Base-by-base conservation (phyloP, 2,797 vertebrate species). In the Coluber constrictor region DNA sequence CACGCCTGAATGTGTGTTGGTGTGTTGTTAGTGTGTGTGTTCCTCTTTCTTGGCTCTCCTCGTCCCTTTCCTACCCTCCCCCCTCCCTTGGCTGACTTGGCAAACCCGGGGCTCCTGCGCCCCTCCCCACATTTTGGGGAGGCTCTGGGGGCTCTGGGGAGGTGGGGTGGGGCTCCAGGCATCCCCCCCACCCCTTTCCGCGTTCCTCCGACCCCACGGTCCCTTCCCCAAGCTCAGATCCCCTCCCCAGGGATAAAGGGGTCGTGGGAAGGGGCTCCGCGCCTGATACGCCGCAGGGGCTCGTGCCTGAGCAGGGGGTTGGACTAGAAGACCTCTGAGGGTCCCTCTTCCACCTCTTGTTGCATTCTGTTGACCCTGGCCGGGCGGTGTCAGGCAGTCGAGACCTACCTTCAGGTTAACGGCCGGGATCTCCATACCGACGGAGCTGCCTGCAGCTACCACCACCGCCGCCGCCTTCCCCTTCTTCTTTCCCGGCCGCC, bases 331-430 rank as follows among this genome's bases (percentile, higher is more conserved):
- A 63, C 61, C 61, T 63, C 27, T 0, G 12, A 29, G 27, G 61
- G 11, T 4, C 61, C 61, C 61, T 29, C 61, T 29, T 12, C 61
- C 61, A 0, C 1, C 10, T 63, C 61, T 29, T 4, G 3, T 4
- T 63, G 10, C 0, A 1, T 4, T 11, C 61, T 0, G 9, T 63
- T 11, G 11, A 3, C 61, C 61, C 5, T n/a, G 32, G 32, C 70
- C 70, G 11, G 18, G 8, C 51, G 51, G 32, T 9, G 5, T 20
- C 8, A 0, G 32, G 47, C 47, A 5, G 47, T 54, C 4, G n/a
- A 16, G 56, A 15, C 37, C 2, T 97, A 99, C 99, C 99, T 99
- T 99, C n/a, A 99, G 97, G 93, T 98, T 99, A 90, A 99, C 98
- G 0, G 98, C 98, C 16, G 99, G 99, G 93, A 99, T 97, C 96